phyloP scores from a whole-genome alignment of 2,113 vertebrate genomes.

The Pteropus alecto region DNA sequence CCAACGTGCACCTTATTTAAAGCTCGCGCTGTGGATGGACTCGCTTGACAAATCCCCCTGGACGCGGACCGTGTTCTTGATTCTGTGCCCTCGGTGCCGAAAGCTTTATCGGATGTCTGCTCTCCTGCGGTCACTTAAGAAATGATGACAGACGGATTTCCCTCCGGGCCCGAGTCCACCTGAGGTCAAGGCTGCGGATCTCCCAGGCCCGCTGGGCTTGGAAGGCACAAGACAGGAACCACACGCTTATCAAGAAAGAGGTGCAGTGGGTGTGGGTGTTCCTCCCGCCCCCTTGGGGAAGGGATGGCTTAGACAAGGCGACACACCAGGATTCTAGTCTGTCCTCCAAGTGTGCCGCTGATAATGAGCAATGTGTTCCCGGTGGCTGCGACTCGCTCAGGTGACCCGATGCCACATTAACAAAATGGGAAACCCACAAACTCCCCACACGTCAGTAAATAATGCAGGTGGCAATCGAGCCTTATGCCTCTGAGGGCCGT shows the following conservation, averaged over 20 bases:
- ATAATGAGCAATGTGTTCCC: not conserved
- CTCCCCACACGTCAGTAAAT: conserved; percentile 54
- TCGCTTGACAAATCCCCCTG: not conserved
- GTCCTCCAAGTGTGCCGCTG: not conserved
- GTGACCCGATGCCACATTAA: conserved; percentile 47
- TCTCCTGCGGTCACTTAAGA: not conserved
- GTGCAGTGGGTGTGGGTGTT: not conserved
- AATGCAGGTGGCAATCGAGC: conserved; percentile 47
- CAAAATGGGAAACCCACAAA: conserved; percentile 55
- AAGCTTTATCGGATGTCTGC: not conserved
- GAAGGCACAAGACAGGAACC: not conserved
- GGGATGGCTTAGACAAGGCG: not conserved
- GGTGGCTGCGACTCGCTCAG: conserved; percentile 24
- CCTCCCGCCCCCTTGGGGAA: not conserved
- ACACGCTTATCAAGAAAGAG: not conserved
- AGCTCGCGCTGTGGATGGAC: not conserved
- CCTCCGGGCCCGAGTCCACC: no score
- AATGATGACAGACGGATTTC: not conserved
- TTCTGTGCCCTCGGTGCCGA: not conserved
- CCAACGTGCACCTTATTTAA: not conserved
- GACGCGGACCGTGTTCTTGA: not conserved
- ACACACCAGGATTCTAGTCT: not conserved
- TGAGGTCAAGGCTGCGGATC: not conserved
- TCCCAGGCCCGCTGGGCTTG: not conserved
- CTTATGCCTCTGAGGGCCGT: conserved; percentile 43